These are phyloP conservation scores for Sturnira hondurensis DNA, from an alignment of 2,113 vertebrate genomes.

Conservation along the genomic window DNA sequence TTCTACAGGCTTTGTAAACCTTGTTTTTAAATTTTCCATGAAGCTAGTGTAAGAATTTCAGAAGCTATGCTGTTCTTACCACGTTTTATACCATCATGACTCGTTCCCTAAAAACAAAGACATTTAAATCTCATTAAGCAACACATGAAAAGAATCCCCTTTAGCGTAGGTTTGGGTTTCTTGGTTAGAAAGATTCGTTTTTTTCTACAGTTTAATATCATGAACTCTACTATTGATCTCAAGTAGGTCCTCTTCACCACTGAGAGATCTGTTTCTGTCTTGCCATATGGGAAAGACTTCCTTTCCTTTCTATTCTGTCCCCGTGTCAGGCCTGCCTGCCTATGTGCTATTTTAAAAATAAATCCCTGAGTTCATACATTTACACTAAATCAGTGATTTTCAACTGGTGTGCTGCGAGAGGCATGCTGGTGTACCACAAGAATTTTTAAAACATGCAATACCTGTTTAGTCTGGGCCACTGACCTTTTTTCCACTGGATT, in stretches of 20 bases:
- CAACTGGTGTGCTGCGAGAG: too few species aligned
- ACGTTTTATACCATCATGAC: conserved; percentile 15
- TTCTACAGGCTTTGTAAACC: neutral
- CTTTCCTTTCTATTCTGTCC: neutral
- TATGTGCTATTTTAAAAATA: neutral
- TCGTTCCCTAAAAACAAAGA: conserved; percentile 55
- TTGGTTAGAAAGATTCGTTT: conserved; percentile 36
- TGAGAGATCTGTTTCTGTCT: neutral
- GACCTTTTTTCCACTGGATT: too few species aligned
- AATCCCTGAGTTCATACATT: neutral
- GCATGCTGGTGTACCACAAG: too few species aligned
- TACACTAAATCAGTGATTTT: neutral
- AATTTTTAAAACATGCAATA: too few species aligned
- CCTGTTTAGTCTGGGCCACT: too few species aligned
- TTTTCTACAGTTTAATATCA: conserved; percentile 41
- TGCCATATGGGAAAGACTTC: neutral
- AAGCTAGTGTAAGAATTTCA: neutral
- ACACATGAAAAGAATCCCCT: conserved; percentile 55
- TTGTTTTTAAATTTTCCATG: neutral
- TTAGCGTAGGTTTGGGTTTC: conserved; percentile 36
- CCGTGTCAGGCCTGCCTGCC: neutral
- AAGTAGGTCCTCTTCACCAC: neutral
- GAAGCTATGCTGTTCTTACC: neutral
- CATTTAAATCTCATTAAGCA: conserved; percentile 54
- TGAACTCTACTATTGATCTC: conserved; percentile 23